Conservation (phyloP, 1,140 invertebrate species). For the Atta colombica region DNA sequence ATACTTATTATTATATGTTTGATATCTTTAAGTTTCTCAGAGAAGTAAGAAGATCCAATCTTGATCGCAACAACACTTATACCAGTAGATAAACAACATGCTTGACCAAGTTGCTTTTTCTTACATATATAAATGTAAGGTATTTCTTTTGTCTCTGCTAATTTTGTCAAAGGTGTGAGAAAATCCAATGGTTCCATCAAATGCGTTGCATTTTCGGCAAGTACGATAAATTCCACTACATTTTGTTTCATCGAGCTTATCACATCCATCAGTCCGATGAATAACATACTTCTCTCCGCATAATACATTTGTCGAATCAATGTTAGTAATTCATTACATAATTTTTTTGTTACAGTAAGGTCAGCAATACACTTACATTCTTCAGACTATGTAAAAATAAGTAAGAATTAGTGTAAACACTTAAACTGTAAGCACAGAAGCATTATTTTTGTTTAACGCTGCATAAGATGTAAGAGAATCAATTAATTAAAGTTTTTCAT, state of each 20-base stretch:
- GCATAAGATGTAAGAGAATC: too few species aligned
- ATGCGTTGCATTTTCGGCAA: slow-evolving; percentile 32
- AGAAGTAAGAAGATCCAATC: slow-evolving; percentile 8
- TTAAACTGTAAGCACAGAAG: too few species aligned
- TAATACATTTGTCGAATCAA: slow-evolving; percentile 31
- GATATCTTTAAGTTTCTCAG: slow-evolving; percentile 27
- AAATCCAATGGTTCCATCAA: neutral
- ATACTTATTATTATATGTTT: neutral
- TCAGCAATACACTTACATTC: neutral
- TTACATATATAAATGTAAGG: neutral
- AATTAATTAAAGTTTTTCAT: too few species aligned
- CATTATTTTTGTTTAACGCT: too few species aligned
- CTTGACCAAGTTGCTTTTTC: slow-evolving; percentile 5
- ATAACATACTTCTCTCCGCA: slow-evolving; percentile 15
- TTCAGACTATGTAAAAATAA: neutral
- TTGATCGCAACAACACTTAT: slow-evolving; percentile 35
- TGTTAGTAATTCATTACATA: neutral
- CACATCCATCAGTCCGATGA: slow-evolving; percentile 10
- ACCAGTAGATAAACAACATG: neutral
- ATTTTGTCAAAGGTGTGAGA: neutral
- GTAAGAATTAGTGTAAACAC: neutral
- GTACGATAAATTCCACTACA: slow-evolving; percentile 12
- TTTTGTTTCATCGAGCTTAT: slow-evolving; percentile 1
- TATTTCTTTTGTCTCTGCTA: neutral
- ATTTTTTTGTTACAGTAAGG: neutral